phyloP scores from a whole-genome alignment of 2,888 invertebrate species.

The Aquatica leii region DNA sequence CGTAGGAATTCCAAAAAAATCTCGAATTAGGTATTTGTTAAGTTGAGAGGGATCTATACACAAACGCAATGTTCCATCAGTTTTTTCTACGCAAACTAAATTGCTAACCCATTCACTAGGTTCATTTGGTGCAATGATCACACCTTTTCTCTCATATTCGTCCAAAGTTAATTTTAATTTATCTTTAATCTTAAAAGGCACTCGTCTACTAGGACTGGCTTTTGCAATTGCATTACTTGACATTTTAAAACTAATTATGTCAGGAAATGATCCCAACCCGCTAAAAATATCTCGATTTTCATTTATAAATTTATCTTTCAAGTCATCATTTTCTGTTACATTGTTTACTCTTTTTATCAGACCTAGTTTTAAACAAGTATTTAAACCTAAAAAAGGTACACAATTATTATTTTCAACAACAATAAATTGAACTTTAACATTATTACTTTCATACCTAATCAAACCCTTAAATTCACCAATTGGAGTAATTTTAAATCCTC shows the following conservation, averaged over 20 bases:
- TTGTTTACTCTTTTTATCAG: background rate
- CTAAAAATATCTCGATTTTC: background rate
- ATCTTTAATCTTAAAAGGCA: constrained; percentile 17
- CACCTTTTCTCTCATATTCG: background rate
- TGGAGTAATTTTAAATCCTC: background rate
- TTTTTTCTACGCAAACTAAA: background rate
- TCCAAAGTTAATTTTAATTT: constrained; percentile 20
- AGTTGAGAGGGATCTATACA: background rate
- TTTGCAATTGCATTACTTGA: constrained; percentile 7
- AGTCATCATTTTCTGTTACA: background rate
- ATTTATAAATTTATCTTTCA: background rate
- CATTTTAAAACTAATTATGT: background rate
- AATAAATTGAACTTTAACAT: background rate
- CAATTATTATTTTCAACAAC: background rate
- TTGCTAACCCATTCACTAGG: background rate
- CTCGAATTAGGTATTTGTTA: background rate
- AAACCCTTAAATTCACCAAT: background rate
- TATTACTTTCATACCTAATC: background rate
- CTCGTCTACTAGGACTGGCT: constrained; percentile 14
- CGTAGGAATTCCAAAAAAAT: constrained; percentile 11
- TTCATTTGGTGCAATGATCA: background rate
- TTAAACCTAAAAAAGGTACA: background rate
- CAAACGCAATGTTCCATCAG: too few species aligned
- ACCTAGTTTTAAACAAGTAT: background rate
- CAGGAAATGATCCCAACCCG: background rate